These are phyloP conservation scores for Pituophis catenifer DNA, from an alignment of 2,113 vertebrate genomes.

Conservation along the genomic window DNA sequence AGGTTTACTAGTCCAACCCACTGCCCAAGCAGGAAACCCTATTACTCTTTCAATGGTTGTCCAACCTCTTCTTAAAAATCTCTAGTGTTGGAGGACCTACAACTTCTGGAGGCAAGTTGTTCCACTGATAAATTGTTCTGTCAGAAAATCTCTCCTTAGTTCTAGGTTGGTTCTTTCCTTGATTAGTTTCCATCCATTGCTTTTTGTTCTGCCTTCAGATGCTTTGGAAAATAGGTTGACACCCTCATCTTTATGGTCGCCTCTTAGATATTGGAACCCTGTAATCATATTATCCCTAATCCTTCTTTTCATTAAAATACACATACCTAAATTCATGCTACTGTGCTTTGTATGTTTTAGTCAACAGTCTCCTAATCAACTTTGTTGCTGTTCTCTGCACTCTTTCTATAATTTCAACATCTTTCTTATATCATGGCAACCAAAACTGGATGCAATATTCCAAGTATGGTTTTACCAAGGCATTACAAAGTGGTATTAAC, in stretches of 20 bases:
- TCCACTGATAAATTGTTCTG: not conserved
- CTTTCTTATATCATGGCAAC: not conserved
- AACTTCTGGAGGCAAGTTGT: not conserved
- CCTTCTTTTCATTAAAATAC: not conserved
- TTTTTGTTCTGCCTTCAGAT: not conserved
- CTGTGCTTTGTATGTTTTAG: not conserved
- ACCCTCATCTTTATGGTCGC: not conserved
- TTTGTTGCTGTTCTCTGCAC: not conserved
- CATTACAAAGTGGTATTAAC: not conserved
- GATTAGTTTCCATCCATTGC: not conserved
- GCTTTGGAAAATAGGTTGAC: not conserved
- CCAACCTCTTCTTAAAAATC: not conserved
- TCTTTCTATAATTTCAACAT: no score
- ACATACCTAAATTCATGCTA: not conserved
- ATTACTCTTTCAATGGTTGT: not conserved
- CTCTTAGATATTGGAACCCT: not conserved
- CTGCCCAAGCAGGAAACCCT: not conserved
- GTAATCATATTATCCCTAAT: not conserved
- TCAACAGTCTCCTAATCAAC: not conserved
- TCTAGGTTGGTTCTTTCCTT: not conserved
- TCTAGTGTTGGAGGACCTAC: not conserved
- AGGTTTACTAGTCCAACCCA: no score
- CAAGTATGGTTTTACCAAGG: not conserved
- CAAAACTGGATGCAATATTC: not conserved
- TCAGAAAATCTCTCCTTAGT: not conserved